Evolutionary conservation across 2,113 vertebrate genomes (phyloP).

Genomic region (Platichthys flesus): DNA sequence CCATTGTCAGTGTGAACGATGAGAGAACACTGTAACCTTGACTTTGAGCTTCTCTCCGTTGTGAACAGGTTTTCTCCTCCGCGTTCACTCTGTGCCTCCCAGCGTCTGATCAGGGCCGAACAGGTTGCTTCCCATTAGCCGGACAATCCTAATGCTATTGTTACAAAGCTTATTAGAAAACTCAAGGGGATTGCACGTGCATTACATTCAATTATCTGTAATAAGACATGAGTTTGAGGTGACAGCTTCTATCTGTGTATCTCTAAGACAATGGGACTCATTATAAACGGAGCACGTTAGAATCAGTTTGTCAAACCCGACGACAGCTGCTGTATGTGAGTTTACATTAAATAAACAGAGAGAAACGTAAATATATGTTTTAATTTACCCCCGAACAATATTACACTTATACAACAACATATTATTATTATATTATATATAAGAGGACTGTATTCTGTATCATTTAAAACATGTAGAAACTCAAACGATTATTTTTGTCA

Average conservation of each 20-base stretch:
- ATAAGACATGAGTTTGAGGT: conserved; percentile 24
- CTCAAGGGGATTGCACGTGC: conserved; percentile 23
- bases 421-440: too few species aligned
- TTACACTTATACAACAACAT: too few species aligned
- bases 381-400: too few species aligned
- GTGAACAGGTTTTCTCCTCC: neutral
- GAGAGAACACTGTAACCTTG: neutral
- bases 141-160: conserved; percentile 37
- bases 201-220: conserved; percentile 40
- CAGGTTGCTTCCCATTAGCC: conserved; percentile 37
- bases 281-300: neutral
- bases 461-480: too few species aligned
- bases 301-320: conserved; percentile 2
- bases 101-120: conserved; percentile 23
- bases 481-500: neutral
- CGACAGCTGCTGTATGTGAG: neutral
- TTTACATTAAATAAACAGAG: neutral
- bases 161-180: conserved; percentile 51
- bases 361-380: too few species aligned
- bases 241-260: neutral
- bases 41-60: neutral
- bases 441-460: neutral
- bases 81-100: neutral
- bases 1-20: neutral
- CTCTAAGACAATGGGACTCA: conserved; percentile 14